Evolutionary conservation across 2,113 vertebrate species (phyloP).

Genomic region (Esox niger): DNA sequence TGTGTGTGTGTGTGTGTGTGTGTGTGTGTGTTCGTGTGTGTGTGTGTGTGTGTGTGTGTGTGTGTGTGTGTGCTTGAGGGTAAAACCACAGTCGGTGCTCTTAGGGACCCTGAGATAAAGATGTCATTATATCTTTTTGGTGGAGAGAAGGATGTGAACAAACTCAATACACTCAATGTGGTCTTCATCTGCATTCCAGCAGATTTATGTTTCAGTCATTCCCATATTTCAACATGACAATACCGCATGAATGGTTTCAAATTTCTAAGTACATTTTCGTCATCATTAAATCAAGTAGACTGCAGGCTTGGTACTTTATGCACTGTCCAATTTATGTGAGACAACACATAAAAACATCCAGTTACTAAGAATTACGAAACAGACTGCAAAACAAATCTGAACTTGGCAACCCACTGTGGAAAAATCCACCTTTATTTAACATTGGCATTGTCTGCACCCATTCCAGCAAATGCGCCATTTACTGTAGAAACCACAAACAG

Average conservation of each 20-base stretch:
- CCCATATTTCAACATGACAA: constrained; percentile 15
- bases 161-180: constrained; percentile 51
- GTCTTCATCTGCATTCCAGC: constrained; percentile 43
- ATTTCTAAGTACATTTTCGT: neutral
- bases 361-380: constrained; percentile 43
- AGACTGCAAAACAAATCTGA: constrained; percentile 38
- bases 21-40: constrained; percentile 2
- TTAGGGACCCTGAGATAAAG: constrained; percentile 27
- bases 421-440: constrained; percentile 64
- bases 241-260: constrained; percentile 20
- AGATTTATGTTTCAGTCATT: constrained; percentile 31
- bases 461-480: constrained; percentile 56
- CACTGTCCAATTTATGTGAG: constrained; percentile 4
- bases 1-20: constrained; percentile 2
- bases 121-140: constrained; percentile 41
- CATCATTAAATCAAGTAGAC: neutral
- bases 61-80: neutral
- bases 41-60: neutral
- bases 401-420: constrained; percentile 64
- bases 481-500: constrained; percentile 61
- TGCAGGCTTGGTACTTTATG: neutral
- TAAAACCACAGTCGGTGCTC: constrained; percentile 39
- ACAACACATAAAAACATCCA: constrained; percentile 7
- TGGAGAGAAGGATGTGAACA: constrained; percentile 30
- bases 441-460: constrained; percentile 43